Base-by-base conservation (phyloP, 2,888 invertebrate species). In the Arrhopalites spinosus region DNA sequence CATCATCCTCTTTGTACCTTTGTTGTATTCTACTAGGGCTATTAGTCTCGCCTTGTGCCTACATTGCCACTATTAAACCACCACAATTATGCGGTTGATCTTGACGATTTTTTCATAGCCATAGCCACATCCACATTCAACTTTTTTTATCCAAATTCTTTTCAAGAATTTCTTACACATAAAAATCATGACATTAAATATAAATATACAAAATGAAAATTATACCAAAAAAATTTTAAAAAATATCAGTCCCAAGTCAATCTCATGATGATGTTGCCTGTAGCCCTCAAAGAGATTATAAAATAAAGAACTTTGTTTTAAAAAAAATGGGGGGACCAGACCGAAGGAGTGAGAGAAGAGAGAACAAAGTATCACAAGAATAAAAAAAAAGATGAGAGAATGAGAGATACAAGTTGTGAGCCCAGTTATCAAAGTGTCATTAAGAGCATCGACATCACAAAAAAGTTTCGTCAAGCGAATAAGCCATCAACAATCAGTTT, bases 391-490 rank as follows among this genome's bases (percentile, higher is more conserved):
- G 13, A n/a, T 45, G 45, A 45, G 27, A 15, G 17, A 67, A 67
- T 15, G n/a, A 70, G 56, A 70, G 70, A 53, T 2, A 29, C 7
- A 70, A 23, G 27, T 56, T 59, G 25, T 1, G 59, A 59, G 66
- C 50, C 66, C 71, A 68, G 77, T 77, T 75, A 79, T 79, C 79
- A 77, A 79, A 79, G 77, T 79, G 79, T 79, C 79, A 79, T 79
- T 79, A 79, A 71, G 77, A 61, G 36, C 71, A 73, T 73, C 64
- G 66, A 73, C 73, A 67, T 59, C 45, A 61, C 61, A 43, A 69
- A 71, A 70, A 74, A 73, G 74, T 70, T 71, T 77, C 74, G 73
- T 77, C 74, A 77, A 74, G 77, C 77, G 70, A 73, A 74, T 73
- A 77, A 73, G 77, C 74, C 77, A 77, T 78, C 73, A 78, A 78